phyloP scores from a whole-genome alignment of 1,140 invertebrate genomes.

The Maconellicoccus hirsutus region DNA sequence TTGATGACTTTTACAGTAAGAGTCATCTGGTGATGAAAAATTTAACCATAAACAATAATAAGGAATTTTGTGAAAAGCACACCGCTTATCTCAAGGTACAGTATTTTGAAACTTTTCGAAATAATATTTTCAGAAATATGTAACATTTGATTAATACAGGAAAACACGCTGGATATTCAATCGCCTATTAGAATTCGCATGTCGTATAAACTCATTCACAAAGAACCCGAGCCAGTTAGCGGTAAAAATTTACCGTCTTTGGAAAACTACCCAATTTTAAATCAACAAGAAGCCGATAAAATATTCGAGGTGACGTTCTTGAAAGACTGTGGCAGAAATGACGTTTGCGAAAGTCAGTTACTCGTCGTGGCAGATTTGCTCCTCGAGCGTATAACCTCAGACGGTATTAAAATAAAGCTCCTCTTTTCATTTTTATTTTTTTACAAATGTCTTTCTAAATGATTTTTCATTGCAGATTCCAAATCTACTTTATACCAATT shows the following conservation, averaged over 20 bases:
- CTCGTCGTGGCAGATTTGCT: constrained; percentile 50
- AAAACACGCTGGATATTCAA: constrained; percentile 71
- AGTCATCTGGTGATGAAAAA: background rate
- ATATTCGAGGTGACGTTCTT: constrained; percentile 76
- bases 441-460: background rate
- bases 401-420: background rate
- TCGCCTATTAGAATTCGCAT: constrained; percentile 73
- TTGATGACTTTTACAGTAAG: constrained; percentile 37
- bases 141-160: constrained; percentile 39
- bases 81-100: constrained; percentile 62
- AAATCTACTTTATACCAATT: constrained; percentile 34
- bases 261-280: constrained; percentile 72
- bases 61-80: constrained; percentile 53
- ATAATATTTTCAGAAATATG: background rate
- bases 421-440: no score
- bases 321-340: constrained; percentile 84
- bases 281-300: constrained; percentile 70
- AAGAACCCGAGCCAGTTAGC: constrained; percentile 44
- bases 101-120: background rate
- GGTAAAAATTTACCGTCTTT: constrained; percentile 54
- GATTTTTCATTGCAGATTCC: background rate
- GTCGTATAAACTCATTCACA: constrained; percentile 67
- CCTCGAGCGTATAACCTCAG: constrained; percentile 33
- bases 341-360: constrained; percentile 79
- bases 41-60: constrained; percentile 18